These are phyloP conservation scores for Brachirus orientalis DNA, from an alignment of 2,113 vertebrate genomes.

Conservation along the genomic window DNA sequence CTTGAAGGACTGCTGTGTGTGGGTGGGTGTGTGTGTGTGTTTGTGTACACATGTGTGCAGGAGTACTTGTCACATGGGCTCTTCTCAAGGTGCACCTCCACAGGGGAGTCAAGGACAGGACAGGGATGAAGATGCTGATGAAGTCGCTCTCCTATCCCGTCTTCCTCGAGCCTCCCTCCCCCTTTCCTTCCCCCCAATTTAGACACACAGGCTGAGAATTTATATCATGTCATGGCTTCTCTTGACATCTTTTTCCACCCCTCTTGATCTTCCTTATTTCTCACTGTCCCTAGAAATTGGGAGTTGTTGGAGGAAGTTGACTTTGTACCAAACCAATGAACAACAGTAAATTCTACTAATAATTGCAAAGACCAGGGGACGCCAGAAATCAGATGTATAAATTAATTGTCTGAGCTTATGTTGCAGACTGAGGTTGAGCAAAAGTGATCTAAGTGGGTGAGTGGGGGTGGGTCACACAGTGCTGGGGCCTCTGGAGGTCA, in stretches of 20 bases:
- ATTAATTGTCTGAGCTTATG: constrained; percentile 48
- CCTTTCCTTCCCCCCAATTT: constrained; percentile 8
- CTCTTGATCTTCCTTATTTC: constrained; percentile 5
- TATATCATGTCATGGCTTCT: constrained; percentile 20
- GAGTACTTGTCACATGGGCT: constrained; percentile 60
- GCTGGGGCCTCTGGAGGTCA: constrained; percentile 72
- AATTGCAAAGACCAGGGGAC: constrained; percentile 29
- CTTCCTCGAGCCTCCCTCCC: constrained; percentile 22
- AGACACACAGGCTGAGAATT: constrained; percentile 10
- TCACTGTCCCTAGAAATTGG: constrained; percentile 3
- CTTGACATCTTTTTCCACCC: constrained; percentile 23
- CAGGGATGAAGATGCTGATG: constrained; percentile 69
- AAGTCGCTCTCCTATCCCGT: constrained; percentile 46
- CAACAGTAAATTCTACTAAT: not conserved
- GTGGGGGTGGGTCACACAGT: constrained; percentile 50
- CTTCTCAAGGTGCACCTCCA: constrained; percentile 70
- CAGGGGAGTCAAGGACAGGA: constrained; percentile 65
- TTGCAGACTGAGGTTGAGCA: constrained; percentile 32
- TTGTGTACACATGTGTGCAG: constrained; percentile 27
- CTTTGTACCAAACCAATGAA: constrained; percentile 7
- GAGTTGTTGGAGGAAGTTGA: not conserved
- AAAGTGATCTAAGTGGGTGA: constrained; percentile 16
- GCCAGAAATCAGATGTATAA: constrained; percentile 50
- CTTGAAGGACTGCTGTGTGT: constrained; percentile 64
- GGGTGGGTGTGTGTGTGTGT: constrained; percentile 13